phyloP scores from a whole-genome alignment of 2,888 invertebrate genomes.

The Leucoptera coffeella region DNA sequence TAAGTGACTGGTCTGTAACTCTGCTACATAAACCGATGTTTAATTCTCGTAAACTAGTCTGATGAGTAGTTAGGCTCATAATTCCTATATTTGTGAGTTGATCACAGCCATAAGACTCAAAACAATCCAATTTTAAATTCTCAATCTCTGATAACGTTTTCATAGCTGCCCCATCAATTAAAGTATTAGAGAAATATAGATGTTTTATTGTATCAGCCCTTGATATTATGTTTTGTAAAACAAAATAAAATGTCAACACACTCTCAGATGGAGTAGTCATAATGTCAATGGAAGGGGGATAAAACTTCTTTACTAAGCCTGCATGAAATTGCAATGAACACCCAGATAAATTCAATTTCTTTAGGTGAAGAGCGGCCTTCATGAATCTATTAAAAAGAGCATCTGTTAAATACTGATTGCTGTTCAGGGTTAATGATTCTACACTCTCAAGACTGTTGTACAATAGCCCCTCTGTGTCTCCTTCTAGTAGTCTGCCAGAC shows the following conservation, averaged over 20 bases:
- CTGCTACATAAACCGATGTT: conserved; percentile 60
- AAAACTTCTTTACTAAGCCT: conserved; percentile 62
- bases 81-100: conserved; percentile 58
- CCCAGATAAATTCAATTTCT: conserved; percentile 57
- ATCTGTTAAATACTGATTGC: conserved; percentile 69
- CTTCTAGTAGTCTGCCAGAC: conserved; percentile 63
- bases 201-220: conserved; percentile 50
- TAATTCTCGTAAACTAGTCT: conserved; percentile 48
- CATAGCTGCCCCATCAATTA: conserved; percentile 60
- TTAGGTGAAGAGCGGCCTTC: conserved; percentile 51
- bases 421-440: conserved; percentile 53
- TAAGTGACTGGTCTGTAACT: conserved; percentile 58
- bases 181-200: conserved; percentile 60
- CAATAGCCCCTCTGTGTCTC: conserved; percentile 45
- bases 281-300: conserved; percentile 39
- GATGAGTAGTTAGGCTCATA: conserved; percentile 43
- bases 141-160: conserved; percentile 45
- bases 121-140: conserved; percentile 39
- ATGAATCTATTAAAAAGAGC: conserved; percentile 63
- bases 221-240: conserved; percentile 49
- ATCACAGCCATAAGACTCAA: conserved; percentile 53
- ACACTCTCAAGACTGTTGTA: conserved; percentile 43
- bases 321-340: conserved; percentile 67
- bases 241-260: conserved; percentile 64
- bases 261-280: conserved; percentile 55